Base-by-base conservation (phyloP, 2,113 vertebrate genomes). In the Vidua macroura region DNA sequence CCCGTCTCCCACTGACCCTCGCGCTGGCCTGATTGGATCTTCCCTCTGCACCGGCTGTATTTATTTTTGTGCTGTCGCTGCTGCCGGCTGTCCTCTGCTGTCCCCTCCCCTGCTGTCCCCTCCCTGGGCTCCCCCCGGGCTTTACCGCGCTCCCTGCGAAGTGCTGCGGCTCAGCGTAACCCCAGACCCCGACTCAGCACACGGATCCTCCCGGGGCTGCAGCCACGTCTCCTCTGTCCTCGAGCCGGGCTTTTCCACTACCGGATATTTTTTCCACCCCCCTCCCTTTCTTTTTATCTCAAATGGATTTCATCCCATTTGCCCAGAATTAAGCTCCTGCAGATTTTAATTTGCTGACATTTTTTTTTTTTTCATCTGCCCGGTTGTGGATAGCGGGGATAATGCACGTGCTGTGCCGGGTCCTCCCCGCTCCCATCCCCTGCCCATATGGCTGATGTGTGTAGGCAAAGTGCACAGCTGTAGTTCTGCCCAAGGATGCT, bases 361-460 rank as follows among this genome's bases (percentile, higher is more conserved):
- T 97, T 96, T 59, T 35, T 35, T 35, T 35, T 35, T 35, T 97
- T 89, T 86, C 97, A 97, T 98, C 97, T 96, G 66, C 97, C 82
- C 16, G 95, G 95, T 77, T 94, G 96, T 94, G 97, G 97, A 93
- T 86, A 95, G 97, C 97, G 53, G 97, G 94, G 93, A 96, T 88
- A 82, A 83, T 41, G 69, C 95, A 85, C 83, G 90, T 93, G 97
- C 90, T 15, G 72, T 31, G 79, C 88, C 52, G 82, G 91, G 82
- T 91, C 94, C 95, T 92, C 94, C 75, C 82, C 17, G 14, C 82
- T 72, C 75, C 52, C 74, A 48, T 63, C 94, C 92, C 82, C 87
- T 89, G 89, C 95, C 95, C 92, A 88, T 95, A 68, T 73, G 69
- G 31, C 79, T 83, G 85, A 63, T 75, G 77, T 10, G 35, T 15